Evolutionary conservation across 1,140 invertebrate species (phyloP).

Genomic region (Zaprionus capensis): DNA sequence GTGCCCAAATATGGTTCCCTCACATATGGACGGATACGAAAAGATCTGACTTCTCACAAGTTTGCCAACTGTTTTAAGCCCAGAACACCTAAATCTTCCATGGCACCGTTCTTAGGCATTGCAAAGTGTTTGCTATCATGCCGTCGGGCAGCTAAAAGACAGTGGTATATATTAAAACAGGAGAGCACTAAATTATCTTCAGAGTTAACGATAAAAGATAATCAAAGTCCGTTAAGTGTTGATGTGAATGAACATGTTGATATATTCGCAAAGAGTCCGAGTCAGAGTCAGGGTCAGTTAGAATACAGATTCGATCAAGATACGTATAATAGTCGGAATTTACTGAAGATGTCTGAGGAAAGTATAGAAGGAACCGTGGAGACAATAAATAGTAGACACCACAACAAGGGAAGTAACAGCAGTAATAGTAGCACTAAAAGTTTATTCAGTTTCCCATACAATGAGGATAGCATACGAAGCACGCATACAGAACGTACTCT

Average conservation of each 20-base stretch:
- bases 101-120: constrained; percentile 64
- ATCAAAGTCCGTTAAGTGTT: constrained; percentile 43
- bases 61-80: constrained; percentile 34
- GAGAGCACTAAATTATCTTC: not conserved
- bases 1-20: constrained; percentile 76
- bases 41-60: constrained; percentile 66
- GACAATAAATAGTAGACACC: not conserved
- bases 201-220: constrained; percentile 5
- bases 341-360: not conserved
- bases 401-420: constrained; percentile 7
- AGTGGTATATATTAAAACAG: not conserved
- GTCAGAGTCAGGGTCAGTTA: not conserved
- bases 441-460: constrained; percentile 41
- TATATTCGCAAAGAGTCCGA: not conserved
- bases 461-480: constrained; percentile 31
- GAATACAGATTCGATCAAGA: not conserved
- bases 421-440: constrained; percentile 45
- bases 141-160: constrained; percentile 31
- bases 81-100: constrained; percentile 33
- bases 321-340: not conserved
- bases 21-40: constrained; percentile 65
- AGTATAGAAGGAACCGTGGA: too few relatives aligned
- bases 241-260: constrained; percentile 36
- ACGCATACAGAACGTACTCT: constrained; percentile 10
- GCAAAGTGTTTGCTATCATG: constrained; percentile 70